Conservation (phyloP, 2,113 vertebrate species). For the Triplophysa dalaica region DNA sequence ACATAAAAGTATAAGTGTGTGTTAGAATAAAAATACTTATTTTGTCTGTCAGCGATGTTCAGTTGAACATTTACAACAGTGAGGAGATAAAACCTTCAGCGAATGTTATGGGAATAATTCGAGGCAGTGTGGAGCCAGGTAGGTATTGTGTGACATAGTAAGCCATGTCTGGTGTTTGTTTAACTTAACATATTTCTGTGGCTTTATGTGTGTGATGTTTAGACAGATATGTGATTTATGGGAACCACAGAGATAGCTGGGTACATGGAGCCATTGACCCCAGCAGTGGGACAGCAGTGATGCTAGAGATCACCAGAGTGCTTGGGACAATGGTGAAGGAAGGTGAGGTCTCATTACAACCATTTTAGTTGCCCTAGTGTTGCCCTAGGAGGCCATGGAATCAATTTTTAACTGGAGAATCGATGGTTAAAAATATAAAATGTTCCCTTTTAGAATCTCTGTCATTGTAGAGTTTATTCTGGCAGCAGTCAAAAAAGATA, state of each 20-base stretch:
- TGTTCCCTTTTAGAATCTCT: too few species aligned
- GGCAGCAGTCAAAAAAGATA: too few species aligned
- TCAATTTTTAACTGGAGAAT: too few species aligned
- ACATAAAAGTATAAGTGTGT: not conserved
- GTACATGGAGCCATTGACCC: conserved; percentile 88
- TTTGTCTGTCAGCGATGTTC: conserved; percentile 74
- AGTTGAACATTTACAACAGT: conserved; percentile 75
- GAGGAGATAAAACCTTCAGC: conserved; percentile 72
- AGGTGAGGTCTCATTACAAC: conserved; percentile 66
- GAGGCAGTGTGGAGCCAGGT: conserved; percentile 86
- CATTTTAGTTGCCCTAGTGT: not conserved
- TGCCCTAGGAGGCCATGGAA: too few species aligned
- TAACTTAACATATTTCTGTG: not conserved
- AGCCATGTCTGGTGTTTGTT: not conserved
- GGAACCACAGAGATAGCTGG: conserved; percentile 92
- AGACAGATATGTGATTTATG: conserved; percentile 89
- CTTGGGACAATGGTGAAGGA: conserved; percentile 82
- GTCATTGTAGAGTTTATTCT: too few species aligned
- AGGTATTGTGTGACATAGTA: conserved; percentile 39
- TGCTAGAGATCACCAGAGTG: conserved; percentile 82
- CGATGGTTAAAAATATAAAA: too few species aligned
- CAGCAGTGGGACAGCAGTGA: conserved; percentile 84
- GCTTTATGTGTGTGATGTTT: conserved; percentile 4
- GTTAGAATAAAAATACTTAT: not conserved
- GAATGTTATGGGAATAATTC: conserved; percentile 88